Evolutionary conservation across 2,888 invertebrate species (phyloP), one percentile per base, ranked within the genome.

Genomic region (Heliconius ismenius): DNA sequence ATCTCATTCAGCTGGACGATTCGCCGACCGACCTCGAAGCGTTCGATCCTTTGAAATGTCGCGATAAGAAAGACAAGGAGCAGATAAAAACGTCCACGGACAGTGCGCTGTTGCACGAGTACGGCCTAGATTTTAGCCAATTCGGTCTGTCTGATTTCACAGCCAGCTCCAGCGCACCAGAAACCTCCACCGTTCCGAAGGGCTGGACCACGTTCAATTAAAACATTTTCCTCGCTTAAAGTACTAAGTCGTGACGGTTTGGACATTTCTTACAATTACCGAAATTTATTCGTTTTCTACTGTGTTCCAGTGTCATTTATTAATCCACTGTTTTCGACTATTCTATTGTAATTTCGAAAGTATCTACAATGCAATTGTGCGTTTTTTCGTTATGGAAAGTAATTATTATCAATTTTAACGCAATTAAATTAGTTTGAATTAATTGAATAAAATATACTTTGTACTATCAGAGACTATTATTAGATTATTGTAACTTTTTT

Each of bases 61-160:
- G 90, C 76, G 90, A 90, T 84, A 91, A 87, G 84, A 86, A 81
- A 78, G 88, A 88, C 74, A 90, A 87, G 84, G 91, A 91, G 77
- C 88, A 86, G 91, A 94, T 87, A 79, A 91, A 90, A 83, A 83
- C 86, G 6, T 88, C 91, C 9, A 87, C 92, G 78, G 96, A 96
- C 84, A 95, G 95, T 84, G 96, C 96, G 85, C 92, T 97, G 76
- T 92, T 97, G 80, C 95, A 96, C 84, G 97, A 97, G 84, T 97
- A 97, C 84, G 97, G 97, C 75, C 91, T 97, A 81, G 96, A 97
- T 89, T 96, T 97, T 81, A 93, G 93, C 81, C 89, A 90, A 79
- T 93, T 92, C 80, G 91, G 89, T 60, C 82, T 93, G 86, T 92
- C 95, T 81, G 95, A 95, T 80, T 92, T 94, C 79, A 85, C 90